Percentiles rank a stretch among this genome's conserved stretches.
Conservation (phyloP, 64 coral and sea anemone genomes). For the Acropora tenuis region DNA sequence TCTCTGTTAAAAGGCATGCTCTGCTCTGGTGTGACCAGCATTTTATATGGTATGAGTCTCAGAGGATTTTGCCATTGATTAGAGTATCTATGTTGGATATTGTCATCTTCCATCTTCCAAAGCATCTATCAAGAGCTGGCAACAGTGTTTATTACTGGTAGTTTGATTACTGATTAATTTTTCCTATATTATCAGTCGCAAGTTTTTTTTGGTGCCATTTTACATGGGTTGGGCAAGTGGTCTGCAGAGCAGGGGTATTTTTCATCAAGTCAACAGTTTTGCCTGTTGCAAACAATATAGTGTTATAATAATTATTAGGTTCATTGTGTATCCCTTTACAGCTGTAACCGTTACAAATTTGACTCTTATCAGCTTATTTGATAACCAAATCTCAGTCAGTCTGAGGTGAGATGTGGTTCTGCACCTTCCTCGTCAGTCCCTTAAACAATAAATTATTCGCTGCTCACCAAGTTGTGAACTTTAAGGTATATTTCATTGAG, state of each 20-base stretch:
- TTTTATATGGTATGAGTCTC: background rate
- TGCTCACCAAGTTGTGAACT: constrained; percentile 1
- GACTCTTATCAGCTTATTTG: too few species aligned
- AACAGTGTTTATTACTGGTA: background rate
- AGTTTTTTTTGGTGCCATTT: too few species aligned
- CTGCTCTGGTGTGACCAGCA: too few species aligned
- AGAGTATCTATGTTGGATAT: background rate
- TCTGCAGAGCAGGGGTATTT: too few species aligned
- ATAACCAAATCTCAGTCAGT: background rate
- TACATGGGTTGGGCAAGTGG: too few species aligned
- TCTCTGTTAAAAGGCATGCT: too few species aligned
- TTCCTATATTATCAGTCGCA: too few species aligned
- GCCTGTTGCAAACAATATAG: too few species aligned
- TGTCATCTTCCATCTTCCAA: constrained; percentile 1
- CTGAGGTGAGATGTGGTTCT: background rate
- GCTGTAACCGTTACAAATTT: too few species aligned
- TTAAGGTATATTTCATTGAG: background rate
- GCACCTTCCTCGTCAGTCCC: background rate
- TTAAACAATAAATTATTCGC: background rate
- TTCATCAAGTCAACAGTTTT: too few species aligned
- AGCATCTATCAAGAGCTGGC: background rate
- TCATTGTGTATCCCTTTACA: too few species aligned
- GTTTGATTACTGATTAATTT: background rate
- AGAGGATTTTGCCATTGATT: background rate
- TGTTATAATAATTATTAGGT: too few species aligned